Evolutionary conservation across 2,888 invertebrate genomes (phyloP), one percentile per base, ranked within the genome.

Genomic region (Hydrotaea cyrtoneurina): DNA sequence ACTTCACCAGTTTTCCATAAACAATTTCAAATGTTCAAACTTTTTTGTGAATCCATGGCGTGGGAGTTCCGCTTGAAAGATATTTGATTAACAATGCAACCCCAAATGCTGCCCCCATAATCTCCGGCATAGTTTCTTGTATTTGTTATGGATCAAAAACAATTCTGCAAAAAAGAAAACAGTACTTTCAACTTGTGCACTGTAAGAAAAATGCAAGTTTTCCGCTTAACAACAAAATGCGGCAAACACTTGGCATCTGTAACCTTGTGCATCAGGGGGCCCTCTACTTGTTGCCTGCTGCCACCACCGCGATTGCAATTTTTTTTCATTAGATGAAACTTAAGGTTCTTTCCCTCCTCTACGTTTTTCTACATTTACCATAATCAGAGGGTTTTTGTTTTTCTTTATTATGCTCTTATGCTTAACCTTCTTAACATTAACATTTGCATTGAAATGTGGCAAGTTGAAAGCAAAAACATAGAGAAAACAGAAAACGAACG

Each of bases 371-470:
- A 59, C 59, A 7, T 53, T 50, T 13, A 39, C 39, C 39, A 39
- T 39, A 39, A 39, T 3, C 50, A 64, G 50, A 66, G 53, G 66
- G 36, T 46, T 21, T 66, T 77, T 69, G 36, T 69, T 66, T 73
- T 82, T 19, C 69, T 59, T 64, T 64, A 59, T 73, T 74, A 43
- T 79, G 72, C 53, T 64, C 43, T 74, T 78, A 78, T 43, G 62
- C 43, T 77, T 83, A 80, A 84, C 75, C 78, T 80, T 84, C 59
- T 80, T 77, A 66, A 43, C 26, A 46, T 71, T 72, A 84, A 75
- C 74, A 80, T 84, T 83, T 83, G 53, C 83, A 80, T 78, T 78
- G 78, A 84, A 84, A 73, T 74, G 73, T 43, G 36, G 66, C 21
- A 55, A 55, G 55, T 55, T 59, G 59, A 59, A 59, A 23, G 59